A percentile compares a stretch with the other conserved stretches of the same genome.
Evolutionary conservation across 2,888 invertebrate species (phyloP).

Genomic region (Operophtera brumata): DNA sequence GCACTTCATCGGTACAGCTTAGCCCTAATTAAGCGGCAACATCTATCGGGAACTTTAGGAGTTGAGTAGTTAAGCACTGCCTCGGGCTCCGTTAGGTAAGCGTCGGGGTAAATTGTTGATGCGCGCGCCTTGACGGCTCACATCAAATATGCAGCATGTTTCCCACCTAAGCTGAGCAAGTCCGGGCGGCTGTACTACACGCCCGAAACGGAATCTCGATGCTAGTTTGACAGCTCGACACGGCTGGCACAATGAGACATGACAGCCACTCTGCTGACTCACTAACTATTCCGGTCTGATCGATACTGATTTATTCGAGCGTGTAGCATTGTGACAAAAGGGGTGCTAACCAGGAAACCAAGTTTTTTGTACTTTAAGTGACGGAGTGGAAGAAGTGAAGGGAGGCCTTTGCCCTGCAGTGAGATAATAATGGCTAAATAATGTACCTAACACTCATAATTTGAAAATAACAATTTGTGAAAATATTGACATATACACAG

Average conservation of each 20-base stretch:
- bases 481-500: no score
- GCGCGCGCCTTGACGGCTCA: slow-evolving; percentile 48
- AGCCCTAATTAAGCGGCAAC: slow-evolving; percentile 56
- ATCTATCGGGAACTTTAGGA: slow-evolving; percentile 50
- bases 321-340: slow-evolving; percentile 6
- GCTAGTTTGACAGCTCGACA: slow-evolving; percentile 49
- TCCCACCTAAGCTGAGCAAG: slow-evolving; percentile 47
- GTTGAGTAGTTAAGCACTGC: slow-evolving; percentile 50
- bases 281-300: slow-evolving; percentile 35
- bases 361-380: no score
- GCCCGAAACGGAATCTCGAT: slow-evolving; percentile 53
- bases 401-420: no score
- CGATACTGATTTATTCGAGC: slow-evolving; percentile 16
- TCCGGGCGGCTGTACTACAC: slow-evolving; percentile 37
- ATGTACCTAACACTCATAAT: no score
- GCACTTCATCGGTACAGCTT: slow-evolving; percentile 46
- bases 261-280: slow-evolving; percentile 32
- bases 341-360: no score
- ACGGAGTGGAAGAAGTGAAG: no score
- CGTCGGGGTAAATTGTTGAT: slow-evolving; percentile 60
- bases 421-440: no score
- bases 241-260: slow-evolving; percentile 38
- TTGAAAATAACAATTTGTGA: no score
- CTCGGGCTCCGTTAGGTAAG: slow-evolving; percentile 59
- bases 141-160: slow-evolving; percentile 72